A percentile compares a stretch with the other conserved stretches of the same genome.
phyloP scores from a whole-genome alignment of 2,888 invertebrate species.

The Lochmaea crataegi region DNA sequence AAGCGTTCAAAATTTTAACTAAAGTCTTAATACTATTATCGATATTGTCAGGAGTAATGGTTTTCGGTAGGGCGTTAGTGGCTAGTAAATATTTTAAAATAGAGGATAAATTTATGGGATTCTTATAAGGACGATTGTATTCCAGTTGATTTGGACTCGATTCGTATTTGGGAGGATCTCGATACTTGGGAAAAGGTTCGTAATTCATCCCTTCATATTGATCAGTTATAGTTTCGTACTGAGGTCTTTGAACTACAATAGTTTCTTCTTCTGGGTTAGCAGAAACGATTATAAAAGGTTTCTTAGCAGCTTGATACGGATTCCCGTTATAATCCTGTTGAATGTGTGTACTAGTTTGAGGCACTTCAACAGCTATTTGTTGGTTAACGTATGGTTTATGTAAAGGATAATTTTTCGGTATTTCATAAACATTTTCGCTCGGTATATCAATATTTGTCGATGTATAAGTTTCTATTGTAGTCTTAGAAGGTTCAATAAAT shows the following conservation, averaged over 20 bases:
- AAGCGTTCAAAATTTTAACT: slow-evolving; percentile 77
- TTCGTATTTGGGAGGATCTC: slow-evolving; percentile 21
- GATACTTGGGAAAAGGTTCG: slow-evolving; percentile 18
- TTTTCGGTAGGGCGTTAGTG: slow-evolving; percentile 79
- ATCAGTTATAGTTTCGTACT: not conserved
- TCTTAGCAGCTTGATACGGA: slow-evolving; percentile 39
- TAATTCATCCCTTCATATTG: slow-evolving; percentile 26
- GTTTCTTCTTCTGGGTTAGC: slow-evolving; percentile 24
- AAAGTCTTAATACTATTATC: slow-evolving; percentile 83
- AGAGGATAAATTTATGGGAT: slow-evolving; percentile 65
- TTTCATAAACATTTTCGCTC: slow-evolving; percentile 27
- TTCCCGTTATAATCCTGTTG: slow-evolving; percentile 34
- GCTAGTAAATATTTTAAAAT: slow-evolving; percentile 79
- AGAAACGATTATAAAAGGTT: slow-evolving; percentile 40
- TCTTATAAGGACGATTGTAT: slow-evolving; percentile 43
- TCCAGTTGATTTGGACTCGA: not conserved
- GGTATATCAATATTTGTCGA: slow-evolving; percentile 61
- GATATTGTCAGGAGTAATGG: slow-evolving; percentile 80
- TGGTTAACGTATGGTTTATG: slow-evolving; percentile 44
- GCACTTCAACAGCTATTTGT: slow-evolving; percentile 46
- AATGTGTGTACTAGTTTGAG: slow-evolving; percentile 30
- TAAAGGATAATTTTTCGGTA: slow-evolving; percentile 11
- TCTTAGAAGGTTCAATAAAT: slow-evolving; percentile 52
- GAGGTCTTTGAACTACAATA: slow-evolving; percentile 36
- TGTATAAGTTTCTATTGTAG: slow-evolving; percentile 60